Percentiles rank a stretch among this genome's conserved stretches.
phyloP scores from a whole-genome alignment of 2,888 invertebrate genomes.

The Drosophila ustulata region DNA sequence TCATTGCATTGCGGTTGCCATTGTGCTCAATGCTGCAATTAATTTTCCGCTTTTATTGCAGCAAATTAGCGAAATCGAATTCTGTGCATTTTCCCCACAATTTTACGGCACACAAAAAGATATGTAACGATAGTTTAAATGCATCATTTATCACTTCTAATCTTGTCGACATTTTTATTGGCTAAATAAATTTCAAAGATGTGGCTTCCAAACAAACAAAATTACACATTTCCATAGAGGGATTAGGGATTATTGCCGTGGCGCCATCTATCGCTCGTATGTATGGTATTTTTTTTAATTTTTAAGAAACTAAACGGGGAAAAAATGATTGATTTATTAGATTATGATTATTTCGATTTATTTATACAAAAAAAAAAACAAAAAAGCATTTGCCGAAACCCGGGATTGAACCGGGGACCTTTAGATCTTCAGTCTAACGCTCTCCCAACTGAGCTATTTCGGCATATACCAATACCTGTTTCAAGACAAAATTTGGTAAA shows the following conservation, averaged over 20 bases:
- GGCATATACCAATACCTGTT: constrained; percentile 82
- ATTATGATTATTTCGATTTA: not conserved
- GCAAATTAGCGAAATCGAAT: constrained; percentile 56
- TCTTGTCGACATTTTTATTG: not conserved
- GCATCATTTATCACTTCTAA: not conserved
- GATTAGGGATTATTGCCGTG: no score
- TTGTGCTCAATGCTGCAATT: constrained; percentile 57
- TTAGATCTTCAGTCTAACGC: constrained; percentile 92
- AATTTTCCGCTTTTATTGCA: constrained; percentile 56
- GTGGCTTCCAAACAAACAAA: not conserved
- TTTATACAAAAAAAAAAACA: not conserved
- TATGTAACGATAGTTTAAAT: not conserved
- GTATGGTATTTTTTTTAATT: no score
- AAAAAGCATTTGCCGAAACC: constrained; percentile 87
- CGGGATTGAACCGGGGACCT: constrained; percentile 91
- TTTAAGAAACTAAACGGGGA: not conserved
- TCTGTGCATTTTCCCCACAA: constrained; percentile 11
- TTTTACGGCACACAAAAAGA: constrained; percentile 1
- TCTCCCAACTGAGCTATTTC: constrained; percentile 94
- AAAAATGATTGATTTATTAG: not conserved
- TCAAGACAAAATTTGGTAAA: not conserved
- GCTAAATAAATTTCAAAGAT: not conserved
- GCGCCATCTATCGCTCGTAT: no score
- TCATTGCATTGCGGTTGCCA: constrained; percentile 52
- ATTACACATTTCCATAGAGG: no score